A percentile compares a stretch with the other conserved stretches of the same genome.
These are phyloP conservation scores for Resseliella maxima DNA, from an alignment of 2,888 invertebrate species.

Conservation along the genomic window DNA sequence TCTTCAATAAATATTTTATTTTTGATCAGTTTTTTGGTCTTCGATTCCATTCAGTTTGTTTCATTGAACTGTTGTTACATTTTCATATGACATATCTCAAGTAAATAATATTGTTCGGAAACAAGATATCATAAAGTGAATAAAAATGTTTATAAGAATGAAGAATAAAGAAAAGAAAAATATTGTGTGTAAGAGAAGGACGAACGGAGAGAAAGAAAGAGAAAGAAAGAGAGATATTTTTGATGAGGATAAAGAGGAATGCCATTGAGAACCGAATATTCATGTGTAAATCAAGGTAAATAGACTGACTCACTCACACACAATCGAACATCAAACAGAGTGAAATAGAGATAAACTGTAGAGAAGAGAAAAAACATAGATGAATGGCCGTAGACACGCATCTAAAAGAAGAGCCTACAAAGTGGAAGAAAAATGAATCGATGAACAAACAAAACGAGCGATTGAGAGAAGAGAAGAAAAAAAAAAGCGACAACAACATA, in stretches of 20 bases:
- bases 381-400: conserved; percentile 42
- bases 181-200: background rate
- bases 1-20: background rate
- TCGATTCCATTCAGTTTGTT: background rate
- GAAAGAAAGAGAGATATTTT: background rate
- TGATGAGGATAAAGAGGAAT: conserved; percentile 49
- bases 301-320: background rate
- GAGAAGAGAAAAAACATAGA: too few species aligned
- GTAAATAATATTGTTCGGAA: conserved; percentile 51
- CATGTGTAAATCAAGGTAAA: conserved; percentile 29
- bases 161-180: background rate
- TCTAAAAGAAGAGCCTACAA: background rate
- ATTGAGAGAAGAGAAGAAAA: background rate
- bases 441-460: conserved; percentile 14
- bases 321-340: background rate
- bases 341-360: too few species aligned
- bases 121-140: conserved; percentile 45
- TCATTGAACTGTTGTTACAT: background rate
- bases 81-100: conserved; percentile 34
- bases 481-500: background rate
- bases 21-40: background rate
- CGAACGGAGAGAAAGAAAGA: background rate
- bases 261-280: conserved; percentile 35
- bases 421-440: background rate
- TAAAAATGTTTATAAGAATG: conserved; percentile 26